These are phyloP conservation scores for Linyphia triangularis DNA, from an alignment of 2,888 invertebrate genomes.

Conservation along the genomic window DNA sequence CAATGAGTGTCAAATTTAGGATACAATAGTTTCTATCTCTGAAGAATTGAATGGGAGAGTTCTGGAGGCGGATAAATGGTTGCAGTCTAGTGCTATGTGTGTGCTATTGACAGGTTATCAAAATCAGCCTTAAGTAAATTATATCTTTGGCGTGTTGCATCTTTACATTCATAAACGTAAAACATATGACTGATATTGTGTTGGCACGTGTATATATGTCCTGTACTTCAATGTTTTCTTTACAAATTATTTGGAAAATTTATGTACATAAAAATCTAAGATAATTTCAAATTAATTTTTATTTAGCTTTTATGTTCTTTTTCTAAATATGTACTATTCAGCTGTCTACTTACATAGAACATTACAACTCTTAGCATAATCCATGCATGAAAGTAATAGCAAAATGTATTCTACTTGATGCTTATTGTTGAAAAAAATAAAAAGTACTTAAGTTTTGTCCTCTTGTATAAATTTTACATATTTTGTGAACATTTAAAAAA, in stretches of 20 bases:
- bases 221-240: slow-evolving; percentile 2
- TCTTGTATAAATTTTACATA: background rate
- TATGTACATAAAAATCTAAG: slow-evolving; percentile 27
- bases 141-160: background rate
- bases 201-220: slow-evolving; percentile 16
- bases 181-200: background rate
- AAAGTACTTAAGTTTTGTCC: slow-evolving; percentile 49
- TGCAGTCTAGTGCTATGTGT: background rate
- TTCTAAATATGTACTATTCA: background rate
- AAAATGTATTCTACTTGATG: slow-evolving; percentile 60
- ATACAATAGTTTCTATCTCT: too few relatives aligned
- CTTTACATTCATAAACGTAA: background rate
- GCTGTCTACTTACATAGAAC: slow-evolving; percentile 22
- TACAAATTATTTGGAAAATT: background rate
- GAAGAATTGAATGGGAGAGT: too few relatives aligned
- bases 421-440: slow-evolving; percentile 64
- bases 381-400: slow-evolving; percentile 17
- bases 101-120: background rate
- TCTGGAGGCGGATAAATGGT: background rate
- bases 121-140: too few relatives aligned
- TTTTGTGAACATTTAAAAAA: too few relatives aligned
- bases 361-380: slow-evolving; percentile 33
- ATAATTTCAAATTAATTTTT: background rate
- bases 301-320: slow-evolving; percentile 1
- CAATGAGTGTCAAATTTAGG: too few relatives aligned